Base-by-base conservation (phyloP, 2,113 vertebrate genomes). In the Erinaceus europaeus region DNA sequence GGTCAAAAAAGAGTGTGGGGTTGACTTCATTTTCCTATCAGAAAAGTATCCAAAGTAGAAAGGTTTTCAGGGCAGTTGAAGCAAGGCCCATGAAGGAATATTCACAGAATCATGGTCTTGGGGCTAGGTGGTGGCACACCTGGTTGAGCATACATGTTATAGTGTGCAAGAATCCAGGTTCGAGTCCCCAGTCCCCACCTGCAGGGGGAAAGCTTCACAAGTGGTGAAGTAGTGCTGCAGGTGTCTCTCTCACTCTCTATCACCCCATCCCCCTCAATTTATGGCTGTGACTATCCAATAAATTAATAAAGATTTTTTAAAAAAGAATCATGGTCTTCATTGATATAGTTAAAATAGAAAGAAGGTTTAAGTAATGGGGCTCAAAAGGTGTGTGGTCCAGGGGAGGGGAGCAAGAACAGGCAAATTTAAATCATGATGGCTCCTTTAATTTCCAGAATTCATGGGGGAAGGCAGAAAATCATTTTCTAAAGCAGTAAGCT, bases 401-500 rank as follows among this genome's bases (percentile, higher is more conserved):
- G 23, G 68, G n/a, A 64, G 36, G 3, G 65, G 44, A 89, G 59
- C 73, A 23, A 67, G 52, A 46, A 52, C 18, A 78, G 44, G n/a
- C 18, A 44, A 7, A 21, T 48, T 69, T 74, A 57, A 29, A 67
- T 71, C 38, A 4, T 61, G 48, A 73, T 20, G 61, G 77, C 73
- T 34, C 42, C 53, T 46, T 20, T 32, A 73, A 6, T 20, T 25
- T 20, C 6, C 1, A 12, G 48, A 57, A 77, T 84, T 84, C 55
- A 8, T 23, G 53, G 32, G 52, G 36, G 52, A 65, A 92, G 61
- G n/a, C 40, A 76, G 44, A 50, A 87, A 94, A 85, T 89, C 15
- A 11, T 44, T 85, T 78, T 87, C n/a, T 57, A 88, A 89, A 76
- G 57, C 74, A 86, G 53, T 80, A 61, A 89, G 62, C 32, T 46